Percentiles rank a stretch among this genome's conserved stretches.
Conservation (phyloP, 2,113 vertebrate genomes). For the Plectropomus leopardus region DNA sequence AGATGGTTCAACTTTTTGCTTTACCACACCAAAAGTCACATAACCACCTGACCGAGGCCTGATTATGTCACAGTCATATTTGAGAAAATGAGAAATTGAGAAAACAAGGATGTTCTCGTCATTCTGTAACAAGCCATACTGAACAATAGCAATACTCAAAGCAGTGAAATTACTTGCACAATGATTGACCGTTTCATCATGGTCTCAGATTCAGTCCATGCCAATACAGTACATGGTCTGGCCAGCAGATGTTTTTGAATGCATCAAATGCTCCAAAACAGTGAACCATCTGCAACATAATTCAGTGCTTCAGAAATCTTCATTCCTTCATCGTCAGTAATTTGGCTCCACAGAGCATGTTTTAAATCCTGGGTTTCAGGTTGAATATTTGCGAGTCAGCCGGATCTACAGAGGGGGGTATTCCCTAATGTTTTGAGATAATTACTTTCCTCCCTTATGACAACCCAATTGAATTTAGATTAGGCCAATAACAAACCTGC, state of each 20-base stretch:
- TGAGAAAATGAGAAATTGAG: background rate
- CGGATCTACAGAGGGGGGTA: slow-evolving; percentile 44
- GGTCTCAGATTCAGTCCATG: background rate
- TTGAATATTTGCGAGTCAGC: slow-evolving; percentile 31
- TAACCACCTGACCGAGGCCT: too few relatives aligned
- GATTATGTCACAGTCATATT: background rate
- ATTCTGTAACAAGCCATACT: too few relatives aligned
- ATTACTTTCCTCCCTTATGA: slow-evolving; percentile 68
- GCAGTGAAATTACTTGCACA: background rate
- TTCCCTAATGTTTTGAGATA: slow-evolving; percentile 67
- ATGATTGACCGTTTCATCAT: background rate
- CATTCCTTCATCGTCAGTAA: background rate
- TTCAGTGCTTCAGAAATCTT: background rate
- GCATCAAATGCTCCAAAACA: background rate
- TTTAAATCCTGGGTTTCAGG: slow-evolving; percentile 30
- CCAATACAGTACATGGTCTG: background rate
- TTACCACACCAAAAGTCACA: background rate
- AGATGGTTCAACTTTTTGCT: background rate
- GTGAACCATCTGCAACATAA: background rate
- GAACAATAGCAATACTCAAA: too few relatives aligned
- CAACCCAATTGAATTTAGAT: slow-evolving; percentile 74
- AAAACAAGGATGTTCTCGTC: background rate
- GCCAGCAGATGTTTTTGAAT: slow-evolving; percentile 1
- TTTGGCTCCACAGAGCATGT: slow-evolving; percentile 8
- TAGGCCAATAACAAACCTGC: slow-evolving; percentile 62